These are phyloP conservation scores for Leontocebus nigricollis DNA, from an alignment of 2,797 vertebrate species.

Conservation along the genomic window DNA sequence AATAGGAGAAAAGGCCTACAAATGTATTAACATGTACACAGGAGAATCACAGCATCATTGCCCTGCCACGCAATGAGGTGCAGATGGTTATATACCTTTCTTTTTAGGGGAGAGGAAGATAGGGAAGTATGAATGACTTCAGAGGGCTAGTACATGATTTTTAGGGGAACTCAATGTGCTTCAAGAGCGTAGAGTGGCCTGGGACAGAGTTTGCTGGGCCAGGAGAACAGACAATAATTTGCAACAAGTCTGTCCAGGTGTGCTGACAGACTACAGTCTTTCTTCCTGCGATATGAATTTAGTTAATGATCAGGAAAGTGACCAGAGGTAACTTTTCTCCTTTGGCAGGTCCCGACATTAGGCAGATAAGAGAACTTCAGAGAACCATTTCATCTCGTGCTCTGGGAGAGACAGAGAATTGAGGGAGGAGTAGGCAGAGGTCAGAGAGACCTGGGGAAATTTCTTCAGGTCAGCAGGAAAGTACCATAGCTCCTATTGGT, in stretches of 20 bases:
- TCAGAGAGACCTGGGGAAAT: background rate
- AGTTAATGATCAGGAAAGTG: background rate
- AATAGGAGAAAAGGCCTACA: background rate
- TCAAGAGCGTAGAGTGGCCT: background rate
- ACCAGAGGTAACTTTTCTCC: background rate
- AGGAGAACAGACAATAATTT: background rate
- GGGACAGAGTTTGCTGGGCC: background rate
- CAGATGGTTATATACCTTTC: background rate
- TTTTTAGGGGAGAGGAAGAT: background rate
- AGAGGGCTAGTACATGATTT: background rate
- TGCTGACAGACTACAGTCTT: background rate
- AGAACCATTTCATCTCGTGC: background rate
- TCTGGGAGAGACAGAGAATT: background rate
- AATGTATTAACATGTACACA: too few species aligned
- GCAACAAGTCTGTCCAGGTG: background rate
- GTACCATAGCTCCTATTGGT: background rate
- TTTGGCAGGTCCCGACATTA: background rate
- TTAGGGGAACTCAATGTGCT: background rate
- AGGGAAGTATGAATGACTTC: background rate
- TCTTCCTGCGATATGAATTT: background rate
- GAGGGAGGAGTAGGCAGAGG: background rate
- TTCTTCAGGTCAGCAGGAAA: background rate
- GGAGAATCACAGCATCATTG: background rate
- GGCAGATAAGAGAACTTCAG: background rate
- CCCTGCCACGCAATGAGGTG: background rate